Evolutionary conservation across 2,113 vertebrate genomes (phyloP), one percentile per base, ranked within the genome.

Genomic region (Noctilio leporinus): DNA sequence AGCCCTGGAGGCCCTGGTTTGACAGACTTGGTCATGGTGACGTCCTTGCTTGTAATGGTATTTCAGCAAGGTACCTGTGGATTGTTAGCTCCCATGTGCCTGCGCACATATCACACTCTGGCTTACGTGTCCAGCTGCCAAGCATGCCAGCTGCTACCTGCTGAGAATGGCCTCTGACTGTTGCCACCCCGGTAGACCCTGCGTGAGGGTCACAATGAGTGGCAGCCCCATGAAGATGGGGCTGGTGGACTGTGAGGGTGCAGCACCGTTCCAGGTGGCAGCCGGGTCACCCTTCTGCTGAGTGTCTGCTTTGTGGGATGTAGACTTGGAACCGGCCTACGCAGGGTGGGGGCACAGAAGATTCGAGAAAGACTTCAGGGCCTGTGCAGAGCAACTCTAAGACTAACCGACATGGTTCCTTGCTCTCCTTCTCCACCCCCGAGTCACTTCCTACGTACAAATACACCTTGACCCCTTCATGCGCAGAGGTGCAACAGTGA

Each of bases 371-470:
- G 81, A 49, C 43, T 6, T 64, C 51, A 67, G 57, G 45, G 55
- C 2, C 0, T 0, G 19, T 55, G 12, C 35, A 6, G 86, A 73
- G 40, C 24, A 45, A 43, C 7, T 9, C 10, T 0, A 3, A 69
- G 59, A 76, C 49, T 5, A 28, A 49, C 4, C 9, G 38, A 38
- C 30, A 1, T 10, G 73, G 33, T 4, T 59, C 38, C 30, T 82
- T 40, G 65, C 76, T 72, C 35, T 82, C 4, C 57, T 49, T 1
- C 14, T 59, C 10, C 12, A 12, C 7, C 6, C 2, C 72, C 26
- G 30, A 62, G 70, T 73, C 26, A 72, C 28, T 33, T 43, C 73
- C 28, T 94, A 45, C 53, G 49, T 93, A 77, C 69, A 67, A 92
- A 87, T 75, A 93, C 65, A 62, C 86, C 55, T 86, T 53, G 57